Conservation (phyloP, 2,888 invertebrate genomes). For the Apantesis nais region DNA sequence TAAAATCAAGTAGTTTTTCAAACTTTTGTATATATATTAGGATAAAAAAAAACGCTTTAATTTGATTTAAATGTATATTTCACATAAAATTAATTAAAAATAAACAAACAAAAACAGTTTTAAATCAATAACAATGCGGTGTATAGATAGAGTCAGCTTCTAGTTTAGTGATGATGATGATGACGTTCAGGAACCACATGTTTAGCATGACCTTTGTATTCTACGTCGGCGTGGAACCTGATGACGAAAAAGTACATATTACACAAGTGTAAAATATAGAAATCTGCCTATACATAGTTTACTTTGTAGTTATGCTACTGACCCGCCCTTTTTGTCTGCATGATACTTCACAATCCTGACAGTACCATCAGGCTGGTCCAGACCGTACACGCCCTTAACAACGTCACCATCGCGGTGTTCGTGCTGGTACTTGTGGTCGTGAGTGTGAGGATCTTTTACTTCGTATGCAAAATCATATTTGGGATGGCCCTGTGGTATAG, state of each 20-base stretch:
- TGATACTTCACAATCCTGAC: conserved; percentile 43
- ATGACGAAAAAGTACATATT: background rate
- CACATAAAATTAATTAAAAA: background rate
- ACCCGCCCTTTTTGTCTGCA: conserved; percentile 41
- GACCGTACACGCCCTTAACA: conserved; percentile 38
- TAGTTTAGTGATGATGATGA: conserved; percentile 19
- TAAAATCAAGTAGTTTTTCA: too few relatives aligned
- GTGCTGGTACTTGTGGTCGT: conserved; percentile 75
- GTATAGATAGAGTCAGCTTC: background rate
- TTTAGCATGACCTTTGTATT: conserved; percentile 23
- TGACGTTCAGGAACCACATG: conserved; percentile 20
- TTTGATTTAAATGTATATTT: too few relatives aligned
- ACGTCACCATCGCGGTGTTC: conserved; percentile 62
- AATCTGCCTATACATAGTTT: too few relatives aligned
- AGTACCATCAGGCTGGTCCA: conserved; percentile 41
- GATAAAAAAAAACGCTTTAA: too few relatives aligned
- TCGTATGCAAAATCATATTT: conserved; percentile 74
- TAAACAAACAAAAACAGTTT: background rate
- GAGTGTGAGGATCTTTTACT: conserved; percentile 77
- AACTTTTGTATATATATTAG: too few relatives aligned
- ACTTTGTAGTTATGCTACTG: conserved; percentile 14
- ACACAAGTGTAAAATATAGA: too few relatives aligned
- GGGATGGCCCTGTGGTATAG: conserved; percentile 51
- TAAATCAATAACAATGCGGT: background rate
- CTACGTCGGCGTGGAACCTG: conserved; percentile 56